Base-by-base conservation (phyloP, 1,140 invertebrate species). In the Drosophila pallidifrons region DNA sequence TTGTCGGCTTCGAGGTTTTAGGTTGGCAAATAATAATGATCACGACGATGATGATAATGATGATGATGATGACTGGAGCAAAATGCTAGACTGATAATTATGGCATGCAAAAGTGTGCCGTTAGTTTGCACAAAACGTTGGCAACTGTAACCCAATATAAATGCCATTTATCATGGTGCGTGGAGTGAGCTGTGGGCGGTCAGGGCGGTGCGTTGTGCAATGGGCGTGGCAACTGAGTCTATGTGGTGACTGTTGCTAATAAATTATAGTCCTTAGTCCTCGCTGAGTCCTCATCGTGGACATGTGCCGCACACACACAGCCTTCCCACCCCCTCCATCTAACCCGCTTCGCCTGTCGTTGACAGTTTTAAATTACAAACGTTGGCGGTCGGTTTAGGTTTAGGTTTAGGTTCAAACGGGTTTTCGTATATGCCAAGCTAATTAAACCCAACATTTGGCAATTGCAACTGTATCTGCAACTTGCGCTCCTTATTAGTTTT, bases 291-390 rank as follows among this genome's bases (percentile, higher is more conserved):
- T 64, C 76, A 57, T 61, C 60, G 61, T 77, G 76, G 82, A 87
- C 82, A 87, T 82, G 79, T 79, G 82, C 76, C 71, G 71, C 75
- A 67, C 8, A 25, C 20, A 25, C 25, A 35, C 55, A 71, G 60
- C 5, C 25, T 8, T 28, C 35, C 35, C 32, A 1, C 0, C 32
- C 5, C 35, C 1, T 1, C 2, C 1, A 10, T 11, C 11, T n/a
- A 8, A 8, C 11, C 10, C 38, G 2, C 38, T n/a, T 43, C 28
- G 69, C 13, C 74, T 88, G 81, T 8, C 75, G 83, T 32, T 89
- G 83, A 88, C 83, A 89, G 83, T 89, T 88, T 88, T 70, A 88
- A 88, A 81, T 88, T 89, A 79, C 83, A 63, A 85, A 87, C 77
- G 77, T 77, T 88, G 77, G 64, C 71, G 75, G 61, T 74, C 66